phyloP scores from a whole-genome alignment of 2,797 vertebrate genomes.

The Coluber constrictor region DNA sequence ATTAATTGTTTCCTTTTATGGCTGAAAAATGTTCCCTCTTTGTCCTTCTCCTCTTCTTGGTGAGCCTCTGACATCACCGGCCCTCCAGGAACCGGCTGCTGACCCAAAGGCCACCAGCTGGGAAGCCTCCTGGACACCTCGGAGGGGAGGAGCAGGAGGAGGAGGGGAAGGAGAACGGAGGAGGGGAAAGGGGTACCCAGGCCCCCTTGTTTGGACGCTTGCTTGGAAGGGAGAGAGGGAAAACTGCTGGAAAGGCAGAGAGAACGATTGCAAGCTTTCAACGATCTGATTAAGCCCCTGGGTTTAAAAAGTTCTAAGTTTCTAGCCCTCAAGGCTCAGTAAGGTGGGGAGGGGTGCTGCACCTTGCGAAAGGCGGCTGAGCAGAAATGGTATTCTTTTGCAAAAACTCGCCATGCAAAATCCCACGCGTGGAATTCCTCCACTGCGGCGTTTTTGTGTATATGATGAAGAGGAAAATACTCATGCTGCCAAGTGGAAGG shows the following conservation, averaged over 20 bases:
- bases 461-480: too few species aligned
- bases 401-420: not conserved
- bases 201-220: not conserved
- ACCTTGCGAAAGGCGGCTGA: too few species aligned
- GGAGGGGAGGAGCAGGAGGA: not conserved
- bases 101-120: not conserved
- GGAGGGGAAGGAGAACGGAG: not conserved
- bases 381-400: not conserved
- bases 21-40: not conserved
- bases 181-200: too few species aligned
- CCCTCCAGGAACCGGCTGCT: not conserved
- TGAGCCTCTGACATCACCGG: not conserved
- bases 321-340: not conserved
- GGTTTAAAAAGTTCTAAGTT: not conserved
- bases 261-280: not conserved
- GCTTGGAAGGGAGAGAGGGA: not conserved
- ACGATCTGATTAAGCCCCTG: not conserved
- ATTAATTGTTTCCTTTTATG: slow-evolving; percentile 24
- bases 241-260: not conserved
- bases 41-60: not conserved
- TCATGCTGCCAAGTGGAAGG: too few species aligned
- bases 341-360: not conserved
- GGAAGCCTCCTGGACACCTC: not conserved
- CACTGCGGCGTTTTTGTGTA: too few species aligned
- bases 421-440: too few species aligned